Percentiles rank a stretch among this genome's conserved stretches.
Evolutionary conservation across 2,797 vertebrate species (phyloP).

Genomic region (Xenops minutus): DNA sequence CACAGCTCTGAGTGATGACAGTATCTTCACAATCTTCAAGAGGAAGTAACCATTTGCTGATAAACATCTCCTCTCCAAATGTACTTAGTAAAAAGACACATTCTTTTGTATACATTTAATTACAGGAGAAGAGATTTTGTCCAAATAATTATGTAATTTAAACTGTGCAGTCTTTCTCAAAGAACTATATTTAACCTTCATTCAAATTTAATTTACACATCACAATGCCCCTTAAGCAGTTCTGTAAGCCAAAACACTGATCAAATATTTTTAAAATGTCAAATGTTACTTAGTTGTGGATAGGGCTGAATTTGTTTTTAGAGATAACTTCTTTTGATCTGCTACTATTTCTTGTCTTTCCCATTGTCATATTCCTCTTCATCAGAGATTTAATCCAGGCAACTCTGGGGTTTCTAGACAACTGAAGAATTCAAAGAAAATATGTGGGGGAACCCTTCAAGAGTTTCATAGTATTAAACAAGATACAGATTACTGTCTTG

Average conservation of each 20-base stretch:
- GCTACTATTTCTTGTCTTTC: constrained; percentile 3
- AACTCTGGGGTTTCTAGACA: neutral
- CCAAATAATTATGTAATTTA: constrained; percentile 77
- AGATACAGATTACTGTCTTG: neutral
- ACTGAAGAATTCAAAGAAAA: neutral
- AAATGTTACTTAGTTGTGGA: constrained; percentile 68
- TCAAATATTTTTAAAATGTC: constrained; percentile 77
- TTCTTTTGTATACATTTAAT: constrained; percentile 71
- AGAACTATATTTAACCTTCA: constrained; percentile 77
- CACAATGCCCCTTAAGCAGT: constrained; percentile 61
- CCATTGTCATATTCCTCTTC: constrained; percentile 42
- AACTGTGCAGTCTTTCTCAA: constrained; percentile 63
- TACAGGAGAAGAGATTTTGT: constrained; percentile 74
- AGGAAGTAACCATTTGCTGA: constrained; percentile 46
- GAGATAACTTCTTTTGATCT: constrained; percentile 60
- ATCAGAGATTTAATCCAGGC: constrained; percentile 20
- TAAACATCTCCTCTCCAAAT: constrained; percentile 51
- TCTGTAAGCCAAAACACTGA: constrained; percentile 73
- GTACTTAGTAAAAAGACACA: constrained; percentile 39
- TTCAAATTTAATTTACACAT: constrained; percentile 77
- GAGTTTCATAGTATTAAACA: constrained; percentile 7
- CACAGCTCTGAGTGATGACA: constrained; percentile 13
- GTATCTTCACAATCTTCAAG: constrained; percentile 6
- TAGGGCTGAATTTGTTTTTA: constrained; percentile 59
- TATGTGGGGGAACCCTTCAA: neutral